Conservation (phyloP, 2,113 vertebrate genomes). For the Campylomormyrus numenius region DNA sequence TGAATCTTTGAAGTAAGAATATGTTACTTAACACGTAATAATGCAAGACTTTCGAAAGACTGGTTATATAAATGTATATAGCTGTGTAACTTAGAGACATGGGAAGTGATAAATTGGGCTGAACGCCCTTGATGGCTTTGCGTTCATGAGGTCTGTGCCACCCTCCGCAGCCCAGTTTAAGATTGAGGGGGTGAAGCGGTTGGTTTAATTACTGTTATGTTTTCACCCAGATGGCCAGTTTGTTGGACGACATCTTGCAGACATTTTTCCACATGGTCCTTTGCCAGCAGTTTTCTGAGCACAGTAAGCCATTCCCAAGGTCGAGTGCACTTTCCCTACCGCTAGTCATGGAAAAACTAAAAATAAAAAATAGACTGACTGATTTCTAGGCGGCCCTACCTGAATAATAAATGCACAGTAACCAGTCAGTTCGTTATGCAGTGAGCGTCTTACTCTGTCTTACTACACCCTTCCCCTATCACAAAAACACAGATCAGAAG, state of each 20-base stretch:
- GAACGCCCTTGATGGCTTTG: not conserved
- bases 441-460: not conserved
- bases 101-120: not conserved
- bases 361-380: not conserved
- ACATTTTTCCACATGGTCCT: not conserved
- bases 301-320: not conserved
- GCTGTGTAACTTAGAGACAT: not conserved
- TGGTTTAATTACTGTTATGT: conserved; percentile 13
- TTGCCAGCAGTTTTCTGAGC: conserved; percentile 7
- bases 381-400: not conserved
- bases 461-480: not conserved
- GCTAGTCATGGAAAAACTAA: not conserved
- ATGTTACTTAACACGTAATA: not conserved
- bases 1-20: not conserved
- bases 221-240: conserved; percentile 14
- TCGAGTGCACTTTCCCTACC: not conserved
- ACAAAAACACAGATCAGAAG: not conserved
- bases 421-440: not conserved
- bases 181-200: not conserved
- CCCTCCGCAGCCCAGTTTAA: not conserved
- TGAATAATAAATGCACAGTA: not conserved
- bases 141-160: not conserved
- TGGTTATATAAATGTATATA: not conserved
- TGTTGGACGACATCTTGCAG: not conserved
- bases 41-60: not conserved